phyloP scores from a whole-genome alignment of 2,797 vertebrate species.

The Melanotaenia nigrans region DNA sequence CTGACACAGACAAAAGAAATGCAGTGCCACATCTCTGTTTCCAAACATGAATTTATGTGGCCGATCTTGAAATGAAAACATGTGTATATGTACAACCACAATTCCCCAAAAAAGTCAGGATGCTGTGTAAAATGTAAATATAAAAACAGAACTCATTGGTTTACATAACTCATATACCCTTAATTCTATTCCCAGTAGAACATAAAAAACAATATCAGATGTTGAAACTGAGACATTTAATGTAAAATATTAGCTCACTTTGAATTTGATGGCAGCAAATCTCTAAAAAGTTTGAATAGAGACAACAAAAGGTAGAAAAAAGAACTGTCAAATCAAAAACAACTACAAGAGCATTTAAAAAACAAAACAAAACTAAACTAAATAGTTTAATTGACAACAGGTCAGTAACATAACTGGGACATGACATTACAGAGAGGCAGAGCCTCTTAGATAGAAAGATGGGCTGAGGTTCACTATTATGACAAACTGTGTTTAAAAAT shows the following conservation, averaged over 20 bases:
- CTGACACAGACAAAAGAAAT: conserved; percentile 42
- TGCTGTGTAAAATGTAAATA: too few relatives aligned
- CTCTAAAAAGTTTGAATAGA: neutral
- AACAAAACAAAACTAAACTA: too few relatives aligned
- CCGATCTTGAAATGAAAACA: conserved; percentile 12
- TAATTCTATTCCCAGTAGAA: neutral
- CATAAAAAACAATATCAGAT: neutral
- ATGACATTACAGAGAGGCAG: too few relatives aligned
- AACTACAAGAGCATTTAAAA: neutral
- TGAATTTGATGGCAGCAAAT: neutral
- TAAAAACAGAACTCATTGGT: neutral
- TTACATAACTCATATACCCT: neutral
- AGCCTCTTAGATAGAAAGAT: too few relatives aligned
- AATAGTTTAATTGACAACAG: too few relatives aligned
- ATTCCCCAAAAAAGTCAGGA: neutral
- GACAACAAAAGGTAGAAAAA: neutral
- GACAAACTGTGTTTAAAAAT: neutral
- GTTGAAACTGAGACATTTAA: neutral
- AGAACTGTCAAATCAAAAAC: too few relatives aligned
- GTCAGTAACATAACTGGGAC: too few relatives aligned
- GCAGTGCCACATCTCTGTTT: conserved; percentile 30
- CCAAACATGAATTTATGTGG: conserved; percentile 38
- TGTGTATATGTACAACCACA: neutral
- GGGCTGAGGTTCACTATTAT: neutral
- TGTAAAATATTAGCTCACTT: neutral